Base-by-base conservation (phyloP, 2,113 vertebrate species). In the Salvelinus fontinalis region DNA sequence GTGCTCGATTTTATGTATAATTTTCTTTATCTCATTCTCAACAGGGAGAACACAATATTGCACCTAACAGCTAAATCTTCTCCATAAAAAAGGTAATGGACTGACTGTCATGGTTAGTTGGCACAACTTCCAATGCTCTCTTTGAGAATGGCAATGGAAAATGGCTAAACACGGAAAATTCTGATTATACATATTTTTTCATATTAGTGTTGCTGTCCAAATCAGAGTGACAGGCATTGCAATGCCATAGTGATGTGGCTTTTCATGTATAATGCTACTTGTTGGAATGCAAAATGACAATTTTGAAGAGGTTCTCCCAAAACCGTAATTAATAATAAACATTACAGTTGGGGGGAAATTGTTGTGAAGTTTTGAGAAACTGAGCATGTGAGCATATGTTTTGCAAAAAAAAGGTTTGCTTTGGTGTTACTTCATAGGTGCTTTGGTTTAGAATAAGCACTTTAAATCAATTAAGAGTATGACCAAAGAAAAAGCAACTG, bases 391-490 rank as follows among this genome's bases (percentile, higher is more conserved):
- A 54, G 51, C 14, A 54, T 5, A 68, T 27, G 62, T 49, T 31
- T 57, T 51, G 13, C 7, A n/a, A 44, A 26, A 18, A 16, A 31
- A 54, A 18, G 18, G 70, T 79, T 76, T 72, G 31, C 57, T 75
- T 64, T 34, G 20, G 16, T 48, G 70, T 24, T 74, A 59, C 34
- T 70, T 67, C 65, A 62, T 71, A 79, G 57, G 9, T 24, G 24
- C 18, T 24, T 60, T 74, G 34, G 20, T 62, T 74, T 67, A 51
- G 66, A 64, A 22, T 26, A 76, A 29, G 12, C 9, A 29, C n/a
- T 73, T 71, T 74, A 62, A 67, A 78, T 69, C 62, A 77, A 22
- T 44, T 26, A 73, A 67, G 68, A 74, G 44, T 26, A 78, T 49
- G 65, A 69, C 20, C 34, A 67, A 71, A 49, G 60, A 27, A 60